These are phyloP conservation scores for Antrozous pallidus DNA, from an alignment of 2,797 vertebrate species.

Conservation along the genomic window DNA sequence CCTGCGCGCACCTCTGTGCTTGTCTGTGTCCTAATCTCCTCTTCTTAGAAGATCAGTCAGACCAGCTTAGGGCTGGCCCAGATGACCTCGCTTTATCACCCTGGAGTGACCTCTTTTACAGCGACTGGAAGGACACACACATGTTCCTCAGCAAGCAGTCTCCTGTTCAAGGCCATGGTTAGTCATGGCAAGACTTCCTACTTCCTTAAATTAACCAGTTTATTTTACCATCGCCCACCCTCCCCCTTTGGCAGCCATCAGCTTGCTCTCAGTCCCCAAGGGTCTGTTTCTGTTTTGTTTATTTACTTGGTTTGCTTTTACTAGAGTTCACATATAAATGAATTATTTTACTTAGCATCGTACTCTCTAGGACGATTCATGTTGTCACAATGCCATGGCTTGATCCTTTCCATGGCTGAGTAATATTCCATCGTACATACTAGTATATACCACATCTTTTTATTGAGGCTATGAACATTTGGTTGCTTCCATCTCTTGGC, in stretches of 20 bases:
- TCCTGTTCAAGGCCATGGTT: background rate
- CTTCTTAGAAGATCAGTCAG: background rate
- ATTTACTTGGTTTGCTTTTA: background rate
- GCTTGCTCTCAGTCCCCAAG: background rate
- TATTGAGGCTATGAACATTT: too few relatives aligned
- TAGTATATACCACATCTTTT: background rate
- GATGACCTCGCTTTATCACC: background rate
- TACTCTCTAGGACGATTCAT: background rate
- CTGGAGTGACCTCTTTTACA: too few relatives aligned
- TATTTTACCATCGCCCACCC: too few relatives aligned
- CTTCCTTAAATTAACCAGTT: background rate
- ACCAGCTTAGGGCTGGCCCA: rapidly evolving
- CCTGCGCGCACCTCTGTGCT: rapidly evolving
- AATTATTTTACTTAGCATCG: background rate
- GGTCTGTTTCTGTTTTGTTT: background rate
- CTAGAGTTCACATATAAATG: background rate
- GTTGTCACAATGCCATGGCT: too few relatives aligned
- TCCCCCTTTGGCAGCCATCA: background rate
- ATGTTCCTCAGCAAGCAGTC: background rate
- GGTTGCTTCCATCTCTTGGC: background rate
- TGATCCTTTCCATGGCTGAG: background rate
- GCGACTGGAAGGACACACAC: too few relatives aligned
- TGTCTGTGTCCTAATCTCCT: background rate
- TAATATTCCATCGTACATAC: background rate
- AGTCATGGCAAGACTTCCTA: background rate